These are phyloP conservation scores for Branchipolynoe longqiensis DNA, from an alignment of 2,888 invertebrate species.

Conservation along the genomic window DNA sequence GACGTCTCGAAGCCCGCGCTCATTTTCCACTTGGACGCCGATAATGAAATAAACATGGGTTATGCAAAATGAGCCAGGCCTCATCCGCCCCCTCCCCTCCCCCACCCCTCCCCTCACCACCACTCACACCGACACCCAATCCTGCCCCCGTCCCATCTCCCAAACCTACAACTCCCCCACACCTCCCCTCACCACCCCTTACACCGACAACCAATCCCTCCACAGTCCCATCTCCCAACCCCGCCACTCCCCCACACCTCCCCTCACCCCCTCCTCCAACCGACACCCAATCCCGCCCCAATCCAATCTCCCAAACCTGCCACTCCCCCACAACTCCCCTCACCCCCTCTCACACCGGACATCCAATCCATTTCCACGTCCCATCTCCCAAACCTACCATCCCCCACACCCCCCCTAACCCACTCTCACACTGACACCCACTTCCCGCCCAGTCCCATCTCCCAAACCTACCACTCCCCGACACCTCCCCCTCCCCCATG, in stretches of 20 bases:
- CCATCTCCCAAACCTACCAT: neutral
- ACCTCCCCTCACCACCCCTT: too few species aligned
- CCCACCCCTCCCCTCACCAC: neutral
- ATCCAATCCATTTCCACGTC: too few species aligned
- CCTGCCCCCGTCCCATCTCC: neutral
- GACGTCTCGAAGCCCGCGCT: constrained; percentile 14
- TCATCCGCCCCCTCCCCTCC: neutral
- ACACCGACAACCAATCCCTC: too few species aligned
- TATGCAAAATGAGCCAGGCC: constrained; percentile 20
- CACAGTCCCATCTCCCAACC: neutral
- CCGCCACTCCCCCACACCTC: neutral
- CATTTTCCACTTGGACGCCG: constrained; percentile 51
- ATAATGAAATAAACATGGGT: constrained; percentile 58
- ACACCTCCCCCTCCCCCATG: too few species aligned
- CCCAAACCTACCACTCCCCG: neutral
- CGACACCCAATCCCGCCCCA: too few species aligned
- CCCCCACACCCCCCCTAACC: too few species aligned
- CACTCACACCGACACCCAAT: neutral
- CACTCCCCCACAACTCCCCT: too few species aligned
- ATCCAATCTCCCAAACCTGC: neutral
- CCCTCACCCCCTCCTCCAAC: too few species aligned
- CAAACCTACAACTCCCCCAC: neutral
- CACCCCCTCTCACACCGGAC: too few species aligned
- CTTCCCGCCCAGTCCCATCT: too few species aligned
- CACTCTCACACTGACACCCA: too few species aligned